A percentile compares a stretch with the other conserved stretches of the same genome.
These are phyloP conservation scores for Sepioteuthis lessoniana DNA, from an alignment of 2,888 invertebrate genomes.

Conservation along the genomic window DNA sequence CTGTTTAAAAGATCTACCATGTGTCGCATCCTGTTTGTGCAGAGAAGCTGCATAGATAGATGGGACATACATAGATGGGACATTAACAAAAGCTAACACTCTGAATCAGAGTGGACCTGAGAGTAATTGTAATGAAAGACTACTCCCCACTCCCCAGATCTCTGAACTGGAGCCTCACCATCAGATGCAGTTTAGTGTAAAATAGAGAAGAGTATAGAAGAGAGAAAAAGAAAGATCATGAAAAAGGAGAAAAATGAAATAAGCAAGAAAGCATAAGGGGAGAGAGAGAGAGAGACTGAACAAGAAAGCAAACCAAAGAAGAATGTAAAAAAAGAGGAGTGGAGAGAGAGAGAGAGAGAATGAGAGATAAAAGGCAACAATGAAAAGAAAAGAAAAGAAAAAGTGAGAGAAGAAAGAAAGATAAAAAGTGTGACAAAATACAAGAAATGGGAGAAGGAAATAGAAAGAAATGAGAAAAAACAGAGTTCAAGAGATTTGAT, in stretches of 20 bases:
- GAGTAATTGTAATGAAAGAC: no score
- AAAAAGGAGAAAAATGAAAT: not conserved
- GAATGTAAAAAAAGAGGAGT: not conserved
- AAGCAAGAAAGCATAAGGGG: not conserved
- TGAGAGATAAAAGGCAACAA: not conserved
- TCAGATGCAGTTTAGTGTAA: not conserved
- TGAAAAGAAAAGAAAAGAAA: not conserved
- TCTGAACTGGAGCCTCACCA: no score
- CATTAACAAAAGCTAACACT: not conserved
- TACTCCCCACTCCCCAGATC: no score
- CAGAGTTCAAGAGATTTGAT: no score
- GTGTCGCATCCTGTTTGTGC: no score
- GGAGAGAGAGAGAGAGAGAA: not conserved
- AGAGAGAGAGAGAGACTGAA: not conserved
- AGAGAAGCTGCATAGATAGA: no score
- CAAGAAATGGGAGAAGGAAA: not conserved
- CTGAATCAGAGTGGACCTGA: no score
- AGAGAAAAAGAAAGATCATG: no score
- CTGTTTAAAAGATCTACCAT: no score
- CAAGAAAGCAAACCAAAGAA: not conserved
- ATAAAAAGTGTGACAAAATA: no score
- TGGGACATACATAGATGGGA: no score
- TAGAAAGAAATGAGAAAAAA: not conserved
- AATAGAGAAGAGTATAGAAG: no score
- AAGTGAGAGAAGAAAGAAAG: not conserved